Evolutionary conservation across 2,113 vertebrate species (phyloP).

Genomic region (Amia ocellicauda): DNA sequence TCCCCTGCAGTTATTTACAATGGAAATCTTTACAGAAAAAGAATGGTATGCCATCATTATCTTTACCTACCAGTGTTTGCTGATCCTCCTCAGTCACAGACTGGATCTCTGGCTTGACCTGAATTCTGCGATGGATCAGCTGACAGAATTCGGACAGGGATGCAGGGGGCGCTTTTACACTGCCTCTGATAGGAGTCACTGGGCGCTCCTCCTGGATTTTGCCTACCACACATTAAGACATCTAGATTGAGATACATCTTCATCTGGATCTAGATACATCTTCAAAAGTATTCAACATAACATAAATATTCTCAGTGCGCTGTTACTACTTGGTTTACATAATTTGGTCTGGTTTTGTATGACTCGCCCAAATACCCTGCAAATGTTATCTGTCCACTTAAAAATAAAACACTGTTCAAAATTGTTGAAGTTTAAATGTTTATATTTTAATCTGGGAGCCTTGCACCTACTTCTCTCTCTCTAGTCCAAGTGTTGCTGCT

Average conservation of each 20-base stretch:
- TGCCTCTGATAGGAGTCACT: conserved; percentile 3
- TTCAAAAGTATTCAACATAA: background rate
- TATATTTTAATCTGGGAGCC: no score
- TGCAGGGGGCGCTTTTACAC: conserved; percentile 6
- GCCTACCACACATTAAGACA: background rate
- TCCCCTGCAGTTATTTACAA: background rate
- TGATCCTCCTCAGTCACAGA: conserved; percentile 22
- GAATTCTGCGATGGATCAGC: conserved; percentile 24
- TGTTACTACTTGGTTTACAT: no score
- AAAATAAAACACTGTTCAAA: no score
- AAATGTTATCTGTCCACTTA: no score
- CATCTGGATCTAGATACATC: background rate
- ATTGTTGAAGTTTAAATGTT: no score
- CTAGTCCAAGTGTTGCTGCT: background rate
- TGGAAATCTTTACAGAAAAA: background rate
- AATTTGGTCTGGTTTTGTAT: no score
- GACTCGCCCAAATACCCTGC: no score
- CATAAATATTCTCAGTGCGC: background rate
- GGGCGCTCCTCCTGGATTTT: conserved; percentile 17
- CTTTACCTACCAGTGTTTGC: conserved; percentile 30
- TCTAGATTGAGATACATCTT: background rate
- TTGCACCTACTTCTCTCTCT: no score
- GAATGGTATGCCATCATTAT: background rate
- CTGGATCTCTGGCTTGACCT: conserved; percentile 4
- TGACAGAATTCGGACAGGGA: conserved; percentile 25